Evolutionary conservation across 2,797 vertebrate genomes (phyloP).

Genomic region (Cheirogaleus major): DNA sequence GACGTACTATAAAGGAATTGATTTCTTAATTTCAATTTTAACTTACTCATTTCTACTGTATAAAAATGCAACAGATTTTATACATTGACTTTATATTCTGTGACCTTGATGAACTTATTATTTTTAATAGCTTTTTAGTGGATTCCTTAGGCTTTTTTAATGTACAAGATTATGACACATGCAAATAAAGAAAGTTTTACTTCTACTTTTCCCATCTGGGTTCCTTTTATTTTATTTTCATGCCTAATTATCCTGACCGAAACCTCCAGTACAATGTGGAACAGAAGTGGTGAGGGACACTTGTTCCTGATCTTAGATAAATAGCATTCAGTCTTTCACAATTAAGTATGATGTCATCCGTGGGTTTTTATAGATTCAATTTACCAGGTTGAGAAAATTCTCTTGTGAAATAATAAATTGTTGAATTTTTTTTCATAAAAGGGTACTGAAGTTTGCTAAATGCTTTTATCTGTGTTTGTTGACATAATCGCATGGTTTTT

Average conservation of each 20-base stretch:
- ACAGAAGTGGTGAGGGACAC: not conserved
- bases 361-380: not conserved
- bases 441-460: not conserved
- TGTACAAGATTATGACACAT: not conserved
- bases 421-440: not conserved
- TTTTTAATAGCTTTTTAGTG: no score
- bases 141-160: not conserved
- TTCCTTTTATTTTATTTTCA: not conserved
- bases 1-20: not conserved
- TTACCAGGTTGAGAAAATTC: not conserved
- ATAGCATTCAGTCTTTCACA: not conserved
- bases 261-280: not conserved
- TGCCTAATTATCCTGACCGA: no score
- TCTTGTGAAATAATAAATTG: not conserved
- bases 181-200: not conserved
- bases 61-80: not conserved
- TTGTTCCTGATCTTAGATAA: not conserved
- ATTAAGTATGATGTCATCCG: not conserved
- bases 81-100: no score
- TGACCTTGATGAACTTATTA: no score
- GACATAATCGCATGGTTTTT: not conserved
- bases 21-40: not conserved
- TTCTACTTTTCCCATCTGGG: not conserved
- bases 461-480: not conserved
- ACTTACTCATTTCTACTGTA: not conserved